Evolutionary conservation across 2,888 invertebrate genomes (phyloP), one percentile per base, ranked within the genome.

Genomic region (Oscheius onirici): DNA sequence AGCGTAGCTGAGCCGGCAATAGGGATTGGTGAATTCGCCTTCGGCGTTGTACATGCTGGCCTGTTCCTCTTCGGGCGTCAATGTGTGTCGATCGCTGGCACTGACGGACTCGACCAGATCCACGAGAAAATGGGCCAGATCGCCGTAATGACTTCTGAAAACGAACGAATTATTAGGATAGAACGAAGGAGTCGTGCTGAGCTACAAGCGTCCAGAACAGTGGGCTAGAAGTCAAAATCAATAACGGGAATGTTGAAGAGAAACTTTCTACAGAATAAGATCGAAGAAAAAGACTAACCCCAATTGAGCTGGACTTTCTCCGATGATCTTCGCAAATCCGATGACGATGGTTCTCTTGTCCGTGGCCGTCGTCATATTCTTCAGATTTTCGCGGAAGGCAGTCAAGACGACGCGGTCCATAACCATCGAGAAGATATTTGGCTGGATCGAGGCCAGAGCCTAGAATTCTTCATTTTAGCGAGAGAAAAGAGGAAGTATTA

Each of bases 391-490:
- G 17, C 65, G 66, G 51, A 79, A 51, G 49, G 77, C 79, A 6
- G 65, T 55, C 6, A 73, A 57, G 17, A 78, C 73, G 13, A 83
- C 73, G 72, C 95, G 93, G 86, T 97, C 95, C 78, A 95, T 88
- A 65, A 99, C 93, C 96, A 97, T 97, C 28, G 92, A 92, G 90
- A 97, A 97, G 93, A 99, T 94, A 77, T 88, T 91, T 86, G 93
- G 5, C 68, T 86, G 84, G 34, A 86, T 82, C n/a, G 65, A 15
- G 46, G 80, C 81, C 51, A 84, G 74, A 0, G 77, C 69, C 77
- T 80, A 57, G 49, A 58, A 63, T 49, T 24, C 1, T 55, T 46
- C 8, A 24, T 20, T 15, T 44, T 26, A 17, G 40, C 8, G 8
- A 34, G 8, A 34, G 3, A 34, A 6, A 57, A 41, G 51, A 22